These are phyloP conservation scores for Dendronephthya gigantea DNA, from an alignment of 64 coral and sea anemone genomes.

Conservation along the genomic window DNA sequence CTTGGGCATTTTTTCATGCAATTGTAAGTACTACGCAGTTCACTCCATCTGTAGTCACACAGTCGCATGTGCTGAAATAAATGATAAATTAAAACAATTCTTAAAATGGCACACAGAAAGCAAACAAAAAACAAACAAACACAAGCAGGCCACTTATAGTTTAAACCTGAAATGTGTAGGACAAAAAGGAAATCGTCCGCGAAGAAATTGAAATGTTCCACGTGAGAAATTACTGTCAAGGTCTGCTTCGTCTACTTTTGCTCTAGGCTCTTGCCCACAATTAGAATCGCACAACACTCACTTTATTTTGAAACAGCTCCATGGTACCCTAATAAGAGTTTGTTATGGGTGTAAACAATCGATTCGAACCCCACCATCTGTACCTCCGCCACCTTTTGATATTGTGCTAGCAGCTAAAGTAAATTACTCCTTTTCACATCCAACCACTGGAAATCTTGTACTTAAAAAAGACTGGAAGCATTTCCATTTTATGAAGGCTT, in stretches of 20 bases:
- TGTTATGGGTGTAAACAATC: constrained; percentile 27
- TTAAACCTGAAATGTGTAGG: constrained; percentile 23
- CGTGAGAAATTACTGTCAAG: not conserved
- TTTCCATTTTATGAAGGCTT: constrained; percentile 36
- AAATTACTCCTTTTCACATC: constrained; percentile 35
- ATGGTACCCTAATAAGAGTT: constrained; percentile 19
- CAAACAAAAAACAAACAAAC: constrained; percentile 8
- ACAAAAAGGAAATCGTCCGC: constrained; percentile 17
- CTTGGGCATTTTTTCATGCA: not conserved
- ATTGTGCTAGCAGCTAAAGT: constrained; percentile 44
- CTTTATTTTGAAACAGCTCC: constrained; percentile 32
- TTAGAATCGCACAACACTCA: constrained; percentile 29
- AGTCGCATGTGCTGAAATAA: constrained; percentile 17
- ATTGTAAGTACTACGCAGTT: constrained; percentile 20
- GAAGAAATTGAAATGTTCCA: not conserved
- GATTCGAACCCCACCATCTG: constrained; percentile 25
- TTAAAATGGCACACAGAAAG: constrained; percentile 20
- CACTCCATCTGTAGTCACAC: constrained; percentile 26
- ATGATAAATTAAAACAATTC: not conserved
- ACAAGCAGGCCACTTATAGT: constrained; percentile 1
- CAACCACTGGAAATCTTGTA: constrained; percentile 22
- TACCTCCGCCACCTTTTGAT: constrained; percentile 29
- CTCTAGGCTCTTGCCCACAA: not conserved
- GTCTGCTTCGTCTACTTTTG: not conserved
- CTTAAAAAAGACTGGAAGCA: constrained; percentile 55